phyloP scores from a whole-genome alignment of 2,113 vertebrate genomes.

The Actenoides hombroni region DNA sequence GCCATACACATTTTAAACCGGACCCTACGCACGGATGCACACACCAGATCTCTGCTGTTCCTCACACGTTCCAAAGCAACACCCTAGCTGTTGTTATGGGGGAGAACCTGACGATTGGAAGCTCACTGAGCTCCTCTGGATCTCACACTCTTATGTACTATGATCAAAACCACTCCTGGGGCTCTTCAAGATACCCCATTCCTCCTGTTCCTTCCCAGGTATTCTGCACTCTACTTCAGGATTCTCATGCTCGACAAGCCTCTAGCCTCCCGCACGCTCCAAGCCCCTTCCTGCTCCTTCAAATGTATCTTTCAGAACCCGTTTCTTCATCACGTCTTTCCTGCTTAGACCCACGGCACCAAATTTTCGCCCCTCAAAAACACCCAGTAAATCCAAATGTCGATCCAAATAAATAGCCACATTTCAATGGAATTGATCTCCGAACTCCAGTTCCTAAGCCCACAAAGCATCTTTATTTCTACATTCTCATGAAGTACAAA shows the following conservation, averaged over 20 bases:
- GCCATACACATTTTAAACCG: fast-evolving
- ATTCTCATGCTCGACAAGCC: background rate
- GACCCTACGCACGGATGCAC: background rate
- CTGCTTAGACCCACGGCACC: background rate
- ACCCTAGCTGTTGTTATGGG: background rate
- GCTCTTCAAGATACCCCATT: background rate
- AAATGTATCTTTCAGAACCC: background rate
- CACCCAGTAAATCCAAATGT: background rate
- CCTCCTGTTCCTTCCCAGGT: background rate
- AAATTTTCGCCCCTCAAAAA: background rate
- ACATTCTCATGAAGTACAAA: background rate
- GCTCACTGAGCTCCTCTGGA: background rate
- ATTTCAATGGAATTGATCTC: background rate
- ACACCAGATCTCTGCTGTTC: background rate
- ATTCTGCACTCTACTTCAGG: fast-evolving
- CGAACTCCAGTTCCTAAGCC: background rate
- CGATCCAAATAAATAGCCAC: background rate
- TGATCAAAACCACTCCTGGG: background rate
- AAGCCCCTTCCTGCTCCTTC: background rate
- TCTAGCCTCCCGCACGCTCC: background rate
- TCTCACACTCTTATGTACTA: background rate
- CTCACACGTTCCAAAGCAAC: background rate
- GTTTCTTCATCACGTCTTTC: background rate
- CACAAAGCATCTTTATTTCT: background rate
- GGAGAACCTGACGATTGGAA: background rate